These are phyloP conservation scores for Schizothorax lantsangensis DNA, from an alignment of 2,797 vertebrate genomes.

Conservation along the genomic window DNA sequence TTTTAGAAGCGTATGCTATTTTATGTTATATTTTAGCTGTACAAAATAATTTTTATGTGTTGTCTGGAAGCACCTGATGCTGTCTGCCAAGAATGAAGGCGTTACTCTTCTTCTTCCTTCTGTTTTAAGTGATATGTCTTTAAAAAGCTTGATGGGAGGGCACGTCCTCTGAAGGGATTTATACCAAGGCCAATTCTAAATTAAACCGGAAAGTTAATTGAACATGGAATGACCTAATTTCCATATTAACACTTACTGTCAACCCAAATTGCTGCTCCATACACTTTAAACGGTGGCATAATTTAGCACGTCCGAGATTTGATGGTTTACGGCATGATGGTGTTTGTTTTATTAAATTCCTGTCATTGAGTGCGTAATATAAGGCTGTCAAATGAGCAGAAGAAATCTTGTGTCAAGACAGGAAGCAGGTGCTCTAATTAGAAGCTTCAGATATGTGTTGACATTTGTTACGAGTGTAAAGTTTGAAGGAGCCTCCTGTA, in stretches of 20 bases:
- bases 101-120: conserved; percentile 49
- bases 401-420: conserved; percentile 13
- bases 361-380: conserved; percentile 5
- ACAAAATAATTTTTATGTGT: neutral
- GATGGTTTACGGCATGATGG: neutral
- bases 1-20: neutral
- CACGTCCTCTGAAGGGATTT: conserved; percentile 21
- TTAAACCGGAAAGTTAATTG: conserved; percentile 46
- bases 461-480: conserved; percentile 62
- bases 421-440: conserved; percentile 55
- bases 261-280: neutral
- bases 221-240: conserved; percentile 32
- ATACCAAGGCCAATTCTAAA: conserved; percentile 40
- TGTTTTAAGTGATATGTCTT: conserved; percentile 11
- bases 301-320: neutral
- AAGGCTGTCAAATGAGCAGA: conserved; percentile 1
- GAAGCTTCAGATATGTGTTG: conserved; percentile 52
- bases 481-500: conserved; percentile 58
- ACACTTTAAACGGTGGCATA: neutral
- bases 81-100: conserved; percentile 13
- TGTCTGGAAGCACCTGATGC: neutral
- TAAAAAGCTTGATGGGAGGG: conserved; percentile 58
- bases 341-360: conserved; percentile 36
- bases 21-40: neutral
- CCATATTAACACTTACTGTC: conserved; percentile 43